Evolutionary conservation across 1,140 invertebrate species (phyloP).

Genomic region (Cherax quadricarinatus): DNA sequence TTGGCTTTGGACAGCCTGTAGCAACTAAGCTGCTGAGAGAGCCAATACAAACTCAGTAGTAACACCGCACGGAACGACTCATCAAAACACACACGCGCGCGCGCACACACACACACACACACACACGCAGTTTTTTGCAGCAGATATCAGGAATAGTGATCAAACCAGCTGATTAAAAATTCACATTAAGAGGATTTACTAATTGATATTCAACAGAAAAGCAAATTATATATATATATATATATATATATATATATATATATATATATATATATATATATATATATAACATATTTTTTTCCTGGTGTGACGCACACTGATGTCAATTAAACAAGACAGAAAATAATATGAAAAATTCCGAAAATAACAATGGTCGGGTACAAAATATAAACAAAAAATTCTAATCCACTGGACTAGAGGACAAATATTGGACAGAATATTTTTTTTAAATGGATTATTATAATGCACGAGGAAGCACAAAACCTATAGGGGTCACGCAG

Average conservation of each 20-base stretch:
- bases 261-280: too few relatives aligned
- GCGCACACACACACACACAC: too few relatives aligned
- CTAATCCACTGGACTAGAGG: too few relatives aligned
- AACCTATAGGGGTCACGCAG: too few relatives aligned
- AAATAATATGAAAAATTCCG: background rate
- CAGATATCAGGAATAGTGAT: background rate
- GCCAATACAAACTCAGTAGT: background rate
- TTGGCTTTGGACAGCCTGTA: background rate
- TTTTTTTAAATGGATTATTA: too few relatives aligned
- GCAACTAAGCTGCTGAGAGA: background rate
- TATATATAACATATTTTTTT: too few relatives aligned
- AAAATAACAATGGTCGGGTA: background rate
- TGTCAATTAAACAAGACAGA: background rate
- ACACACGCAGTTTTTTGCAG: background rate
- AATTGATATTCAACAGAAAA: background rate
- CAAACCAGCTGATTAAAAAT: background rate
- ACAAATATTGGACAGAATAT: too few relatives aligned
- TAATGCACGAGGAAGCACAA: too few relatives aligned
- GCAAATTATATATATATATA: background rate
- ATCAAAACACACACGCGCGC: background rate
- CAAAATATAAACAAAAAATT: background rate
- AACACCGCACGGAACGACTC: too few relatives aligned
- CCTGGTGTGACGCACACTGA: background rate
- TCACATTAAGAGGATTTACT: background rate
- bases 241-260: background rate